Evolutionary conservation across 2,113 vertebrate species (phyloP), one percentile per base, ranked within the genome.

Genomic region (Cebus imitator): DNA sequence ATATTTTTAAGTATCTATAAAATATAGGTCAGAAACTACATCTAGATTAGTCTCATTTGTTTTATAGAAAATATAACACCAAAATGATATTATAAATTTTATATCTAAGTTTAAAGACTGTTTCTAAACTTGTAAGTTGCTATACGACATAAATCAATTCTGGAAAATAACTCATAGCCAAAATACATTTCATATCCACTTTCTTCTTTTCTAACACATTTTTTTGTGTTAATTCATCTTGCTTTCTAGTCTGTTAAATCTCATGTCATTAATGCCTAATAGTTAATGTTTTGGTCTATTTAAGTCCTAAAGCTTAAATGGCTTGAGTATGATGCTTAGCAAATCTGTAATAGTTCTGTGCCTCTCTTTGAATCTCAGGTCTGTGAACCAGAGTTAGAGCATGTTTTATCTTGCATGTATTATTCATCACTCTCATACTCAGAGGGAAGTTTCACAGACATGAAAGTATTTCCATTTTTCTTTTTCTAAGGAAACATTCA

Each of bases 341-440:
- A 48, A 50, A 43, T 83, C 80, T 82, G 3, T 91, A 96, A 94
- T n/a, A 81, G 80, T 10, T 25, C 52, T 37, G 5, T 52, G 17
- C 37, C 66, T 94, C 84, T 91, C 88, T 79, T 40, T 84, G 80
- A 83, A 90, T 78, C 90, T 90, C 37, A 43, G 90, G 64, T 85
- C 90, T 79, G 50, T 87, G 94, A 93, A 87, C 80, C 57, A 48
- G 78, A 91, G 75, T 96, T 87, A 81, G 94, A 93, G 90, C 76
- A 37, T 90, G 95, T 68, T 95, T 96, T 90, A 92, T 96, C 90
- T 95, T 48, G 7, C 45, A 95, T 97, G 92, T 91, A 96, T 98
- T 98, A 97, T 97, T 98, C 96, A 97, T 97, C 64, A 82, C 27
- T 94, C 48, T 92, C 66, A 61, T 66, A 64, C 50, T 73, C 87